A percentile compares a stretch with the other conserved stretches of the same genome.
Evolutionary conservation across 2,888 invertebrate genomes (phyloP).

Genomic region (Amphipyra berbera): DNA sequence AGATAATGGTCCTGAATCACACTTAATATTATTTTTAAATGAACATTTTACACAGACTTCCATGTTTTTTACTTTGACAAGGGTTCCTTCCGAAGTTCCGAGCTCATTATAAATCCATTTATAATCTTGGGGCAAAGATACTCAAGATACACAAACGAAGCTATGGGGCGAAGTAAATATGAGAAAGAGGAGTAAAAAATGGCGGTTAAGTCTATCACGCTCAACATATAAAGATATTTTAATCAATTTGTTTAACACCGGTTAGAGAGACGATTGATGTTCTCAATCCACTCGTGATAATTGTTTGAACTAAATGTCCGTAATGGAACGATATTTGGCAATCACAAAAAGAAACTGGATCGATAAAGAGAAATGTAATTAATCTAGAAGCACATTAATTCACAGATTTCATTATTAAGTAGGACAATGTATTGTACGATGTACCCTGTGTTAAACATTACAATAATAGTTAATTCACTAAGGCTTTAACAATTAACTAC

Average conservation of each 20-base stretch:
- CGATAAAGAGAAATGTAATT: slow-evolving; percentile 35
- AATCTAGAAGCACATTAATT: slow-evolving; percentile 36
- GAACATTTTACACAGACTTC: slow-evolving; percentile 4
- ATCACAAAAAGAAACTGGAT: slow-evolving; percentile 32
- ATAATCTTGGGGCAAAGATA: slow-evolving; percentile 37
- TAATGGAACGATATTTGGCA: slow-evolving; percentile 29
- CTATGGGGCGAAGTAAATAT: slow-evolving; percentile 11
- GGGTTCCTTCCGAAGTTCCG: slow-evolving; percentile 21
- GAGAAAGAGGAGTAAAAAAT: slow-evolving; percentile 9
- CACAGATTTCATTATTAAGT: slow-evolving; percentile 27
- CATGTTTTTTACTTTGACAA: slow-evolving; percentile 17
- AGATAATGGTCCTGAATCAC: too few species aligned
- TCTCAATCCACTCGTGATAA: slow-evolving; percentile 48
- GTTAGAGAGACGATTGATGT: slow-evolving; percentile 39
- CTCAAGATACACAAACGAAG: slow-evolving; percentile 6
- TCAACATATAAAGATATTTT: slow-evolving; percentile 32
- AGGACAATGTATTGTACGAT: slow-evolving; percentile 6
- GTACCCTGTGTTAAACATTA: too few species aligned
- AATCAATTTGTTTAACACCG: slow-evolving; percentile 37
- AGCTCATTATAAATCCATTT: slow-evolving; percentile 51
- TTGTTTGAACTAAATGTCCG: slow-evolving; percentile 39
- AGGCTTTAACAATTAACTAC: background rate
- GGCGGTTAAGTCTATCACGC: slow-evolving; percentile 13
- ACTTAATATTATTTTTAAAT: slow-evolving; percentile 13
- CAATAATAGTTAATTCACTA: too few species aligned